phyloP scores from a whole-genome alignment of 2,888 invertebrate species.

The Theristus sp. region DNA sequence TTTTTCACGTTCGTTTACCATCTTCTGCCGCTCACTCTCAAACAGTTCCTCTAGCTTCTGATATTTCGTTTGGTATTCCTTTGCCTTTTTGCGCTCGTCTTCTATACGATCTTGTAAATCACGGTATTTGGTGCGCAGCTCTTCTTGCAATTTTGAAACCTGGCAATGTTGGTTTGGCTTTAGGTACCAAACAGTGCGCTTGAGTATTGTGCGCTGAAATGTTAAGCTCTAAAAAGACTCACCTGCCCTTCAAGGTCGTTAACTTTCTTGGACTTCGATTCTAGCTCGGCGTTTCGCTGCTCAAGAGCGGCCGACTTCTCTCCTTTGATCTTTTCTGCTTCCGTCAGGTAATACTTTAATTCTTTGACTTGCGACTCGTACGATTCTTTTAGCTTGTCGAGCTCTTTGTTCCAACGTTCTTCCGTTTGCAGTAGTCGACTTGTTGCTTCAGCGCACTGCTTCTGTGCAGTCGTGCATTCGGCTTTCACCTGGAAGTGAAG shows the following conservation, averaged over 20 bases:
- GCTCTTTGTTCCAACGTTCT: slow-evolving; percentile 27
- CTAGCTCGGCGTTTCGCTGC: slow-evolving; percentile 9
- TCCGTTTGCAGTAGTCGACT: slow-evolving; percentile 27
- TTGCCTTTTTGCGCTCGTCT: slow-evolving; percentile 9
- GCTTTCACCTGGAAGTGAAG: background rate
- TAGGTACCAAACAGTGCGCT: too few relatives aligned
- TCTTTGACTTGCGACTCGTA: slow-evolving; percentile 9
- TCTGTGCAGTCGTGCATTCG: background rate
- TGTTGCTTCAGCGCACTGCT: slow-evolving; percentile 5
- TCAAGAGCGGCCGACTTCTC: slow-evolving; percentile 19
- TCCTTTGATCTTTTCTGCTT: slow-evolving; percentile 8
- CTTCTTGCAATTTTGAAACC: slow-evolving; percentile 8
- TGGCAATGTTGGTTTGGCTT: too few relatives aligned
- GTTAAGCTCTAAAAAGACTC: too few relatives aligned
- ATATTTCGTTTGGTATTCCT: slow-evolving; percentile 26
- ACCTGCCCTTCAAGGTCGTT: background rate
- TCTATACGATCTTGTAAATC: slow-evolving; percentile 5
- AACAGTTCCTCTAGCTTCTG: slow-evolving; percentile 25
- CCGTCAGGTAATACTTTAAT: slow-evolving; percentile 11
- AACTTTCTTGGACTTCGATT: slow-evolving; percentile 4
- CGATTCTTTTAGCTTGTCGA: slow-evolving; percentile 22
- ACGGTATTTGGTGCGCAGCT: slow-evolving; percentile 6
- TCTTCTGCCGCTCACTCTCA: slow-evolving; percentile 15
- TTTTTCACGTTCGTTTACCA: slow-evolving; percentile 19
- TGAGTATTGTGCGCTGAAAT: too few relatives aligned